Evolutionary conservation across 2,797 vertebrate genomes (phyloP).

Genomic region (Meriones psammophilus): DNA sequence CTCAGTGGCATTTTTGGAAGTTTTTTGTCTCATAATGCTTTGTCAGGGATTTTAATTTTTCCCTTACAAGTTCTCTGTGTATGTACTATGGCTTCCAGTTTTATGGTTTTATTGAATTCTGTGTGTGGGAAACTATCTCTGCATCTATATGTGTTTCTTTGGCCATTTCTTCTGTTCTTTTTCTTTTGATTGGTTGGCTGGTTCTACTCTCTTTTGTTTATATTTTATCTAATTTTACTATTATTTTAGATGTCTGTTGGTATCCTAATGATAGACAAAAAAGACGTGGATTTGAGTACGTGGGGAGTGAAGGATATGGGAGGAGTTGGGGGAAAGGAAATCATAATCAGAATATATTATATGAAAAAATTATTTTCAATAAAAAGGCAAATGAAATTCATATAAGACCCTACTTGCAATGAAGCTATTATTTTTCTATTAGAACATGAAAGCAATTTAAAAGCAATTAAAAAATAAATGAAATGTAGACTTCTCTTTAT

Average conservation of each 20-base stretch:
- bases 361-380: neutral
- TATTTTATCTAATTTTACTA: neutral
- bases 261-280: neutral
- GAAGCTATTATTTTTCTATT: constrained; percentile 57
- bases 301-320: no score
- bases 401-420: neutral
- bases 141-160: neutral
- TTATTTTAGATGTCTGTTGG: neutral
- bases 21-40: neutral
- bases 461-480: constrained; percentile 56
- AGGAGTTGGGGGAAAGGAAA: neutral
- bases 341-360: neutral
- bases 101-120: neutral
- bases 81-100: neutral
- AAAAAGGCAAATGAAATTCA: constrained; percentile 60
- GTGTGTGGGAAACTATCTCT: neutral
- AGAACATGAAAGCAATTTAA: constrained; percentile 32
- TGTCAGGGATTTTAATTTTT: neutral
- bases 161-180: neutral
- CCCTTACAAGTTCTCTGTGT: neutral
- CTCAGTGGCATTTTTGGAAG: neutral
- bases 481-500: constrained; percentile 63
- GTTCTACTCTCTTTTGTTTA: neutral
- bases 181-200: neutral
- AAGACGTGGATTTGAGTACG: neutral